Evolutionary conservation across 1,140 invertebrate species (phyloP), one percentile per base, ranked within the genome.

Genomic region (Ips typographus): DNA sequence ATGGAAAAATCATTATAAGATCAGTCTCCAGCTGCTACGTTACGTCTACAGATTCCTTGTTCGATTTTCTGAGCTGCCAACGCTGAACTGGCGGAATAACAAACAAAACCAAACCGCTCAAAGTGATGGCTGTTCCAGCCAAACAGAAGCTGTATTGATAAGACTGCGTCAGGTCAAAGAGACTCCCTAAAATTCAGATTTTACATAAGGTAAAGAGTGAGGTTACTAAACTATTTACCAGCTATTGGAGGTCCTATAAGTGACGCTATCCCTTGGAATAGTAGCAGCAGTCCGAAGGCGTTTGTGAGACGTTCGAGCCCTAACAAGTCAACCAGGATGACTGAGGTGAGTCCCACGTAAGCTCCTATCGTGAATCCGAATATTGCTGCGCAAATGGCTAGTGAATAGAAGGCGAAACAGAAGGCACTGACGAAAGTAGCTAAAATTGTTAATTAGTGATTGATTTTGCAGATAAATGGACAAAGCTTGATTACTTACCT

Each of bases 191-290:
- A 83, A 81, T 72, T 79, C 22, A 22, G 22, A 22, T 22, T 22
- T 22, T 22, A 79, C 78, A 65, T 22, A 22, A 22, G 22, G 22
- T 22, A 22, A 22, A 22, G 22, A 22, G 22, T 22, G 22, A 22
- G 22, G 22, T 22, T 22, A 22, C 22, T 22, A 22, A 22, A 22
- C 22, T 56, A 70, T 41, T 82, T 86, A 94, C 94, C 94, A 80
- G 90, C 92, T 71, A 96, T 86, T 36, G 95, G 94, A 65, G 94
- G 90, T 55, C 95, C 95, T 61, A 95, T 84, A 3, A 96, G 84
- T 7, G 94, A 94, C 7, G 94, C 94, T 49, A 96, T 87, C 37
- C 95, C 95, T 85, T 97, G 94, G 82, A 96, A 96, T 5, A 97
- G 85, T 65, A 95, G 82, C 3, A 97, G 82, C 4, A 97, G 82